Conservation (phyloP, 2,797 vertebrate species). For the Parauchenoglanis ngamensis region DNA sequence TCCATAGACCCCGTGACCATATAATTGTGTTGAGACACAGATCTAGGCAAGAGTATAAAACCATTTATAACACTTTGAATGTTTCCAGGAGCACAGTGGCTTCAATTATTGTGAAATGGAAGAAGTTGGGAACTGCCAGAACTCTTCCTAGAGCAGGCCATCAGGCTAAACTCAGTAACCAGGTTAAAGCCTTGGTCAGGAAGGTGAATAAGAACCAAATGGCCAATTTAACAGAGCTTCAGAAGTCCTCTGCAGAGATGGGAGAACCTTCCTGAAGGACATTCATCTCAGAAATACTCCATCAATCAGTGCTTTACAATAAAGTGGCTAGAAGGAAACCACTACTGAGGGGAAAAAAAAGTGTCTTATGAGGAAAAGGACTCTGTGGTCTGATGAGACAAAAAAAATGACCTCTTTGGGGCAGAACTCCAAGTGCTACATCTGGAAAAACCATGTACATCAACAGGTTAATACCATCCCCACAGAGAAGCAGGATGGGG, state of each 20-base stretch:
- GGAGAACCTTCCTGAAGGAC: neutral
- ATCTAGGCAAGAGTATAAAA: neutral
- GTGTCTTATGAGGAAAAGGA: neutral
- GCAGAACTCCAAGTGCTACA: neutral
- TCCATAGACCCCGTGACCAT: neutral
- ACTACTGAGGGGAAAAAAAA: neutral
- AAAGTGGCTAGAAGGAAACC: neutral
- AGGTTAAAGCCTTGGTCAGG: neutral
- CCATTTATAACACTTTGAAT: conserved; percentile 1
- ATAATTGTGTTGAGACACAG: neutral
- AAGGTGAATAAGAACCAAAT: neutral
- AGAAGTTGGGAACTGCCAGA: neutral
- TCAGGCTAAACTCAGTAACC: neutral
- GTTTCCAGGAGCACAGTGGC: neutral
- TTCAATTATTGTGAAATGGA: neutral
- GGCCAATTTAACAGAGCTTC: neutral
- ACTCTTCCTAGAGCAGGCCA: neutral
- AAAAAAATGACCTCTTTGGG: neutral
- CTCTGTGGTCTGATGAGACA: neutral
- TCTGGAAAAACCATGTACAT: conserved; percentile 2
- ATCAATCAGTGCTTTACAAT: neutral
- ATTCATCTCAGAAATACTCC: conserved; percentile 11
- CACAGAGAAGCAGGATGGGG: neutral
- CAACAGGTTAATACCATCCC: neutral
- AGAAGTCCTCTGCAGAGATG: neutral